phyloP scores from a whole-genome alignment of 2,797 vertebrate species.

The Brachyalestes nurse region DNA sequence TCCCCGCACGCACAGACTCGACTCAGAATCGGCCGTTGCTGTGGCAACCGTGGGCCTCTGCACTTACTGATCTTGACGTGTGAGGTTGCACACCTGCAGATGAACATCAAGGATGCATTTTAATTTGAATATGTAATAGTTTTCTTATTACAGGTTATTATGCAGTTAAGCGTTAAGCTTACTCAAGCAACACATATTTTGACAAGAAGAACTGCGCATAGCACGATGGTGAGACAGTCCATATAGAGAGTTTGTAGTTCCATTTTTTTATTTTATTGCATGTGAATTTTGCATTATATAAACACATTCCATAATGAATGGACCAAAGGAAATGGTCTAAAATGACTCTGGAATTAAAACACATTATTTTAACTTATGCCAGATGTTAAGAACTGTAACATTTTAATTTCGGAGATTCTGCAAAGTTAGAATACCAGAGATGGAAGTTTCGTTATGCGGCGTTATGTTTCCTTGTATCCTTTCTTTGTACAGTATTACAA shows the following conservation, averaged over 20 bases:
- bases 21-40: conserved; percentile 37
- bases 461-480: not conserved
- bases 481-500: not conserved
- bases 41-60: conserved; percentile 49
- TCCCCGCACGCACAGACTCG: conserved; percentile 34
- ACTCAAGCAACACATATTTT: no score
- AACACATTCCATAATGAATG: not conserved
- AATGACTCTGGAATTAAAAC: not conserved
- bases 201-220: not conserved
- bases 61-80: conserved; percentile 42
- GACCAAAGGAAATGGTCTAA: not conserved
- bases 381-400: not conserved
- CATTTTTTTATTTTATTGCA: not conserved
- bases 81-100: conserved; percentile 43
- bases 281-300: not conserved
- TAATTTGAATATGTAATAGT: conserved; percentile 9
- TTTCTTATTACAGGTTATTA: not conserved
- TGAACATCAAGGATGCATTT: conserved; percentile 40
- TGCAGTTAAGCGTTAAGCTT: not conserved
- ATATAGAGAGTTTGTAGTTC: not conserved
- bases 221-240: not conserved
- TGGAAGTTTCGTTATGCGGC: no score
- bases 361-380: no score
- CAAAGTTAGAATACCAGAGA: no score
- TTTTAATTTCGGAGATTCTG: not conserved